Base-by-base conservation (phyloP, 2,888 invertebrate species). In the Rotaria sp. region DNA sequence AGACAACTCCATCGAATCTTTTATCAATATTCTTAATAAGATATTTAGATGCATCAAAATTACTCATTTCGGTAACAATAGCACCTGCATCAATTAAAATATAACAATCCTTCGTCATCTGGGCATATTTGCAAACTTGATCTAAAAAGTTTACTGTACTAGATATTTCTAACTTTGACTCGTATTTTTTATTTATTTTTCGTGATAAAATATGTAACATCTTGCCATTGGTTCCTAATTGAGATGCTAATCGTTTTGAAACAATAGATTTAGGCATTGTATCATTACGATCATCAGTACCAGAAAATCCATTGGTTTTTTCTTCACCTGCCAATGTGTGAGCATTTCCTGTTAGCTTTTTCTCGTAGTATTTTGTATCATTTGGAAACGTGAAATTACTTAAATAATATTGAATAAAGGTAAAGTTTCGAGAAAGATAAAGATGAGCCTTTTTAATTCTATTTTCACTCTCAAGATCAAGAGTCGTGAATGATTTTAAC, bases 381-480 rank as follows among this genome's bases (percentile, higher is more conserved):
- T 74, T 35, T 38, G 74, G 74, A 74, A 74, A 74, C 1, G 74
- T 74, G 38, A 74, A 74, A 74, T 38, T 35, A 74, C 38, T 74
- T 38, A 74, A 74, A 74, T 38, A 74, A 74, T 74, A 74, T 74
- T 74, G 24, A 74, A 74, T 74, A 74, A 74, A 74, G 10, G 18
- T 67, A 67, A 67, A 67, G 21, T 67, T 67, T 67, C 67, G n/a
- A 30, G 30, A 67, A 67, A 67, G 67, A 67, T 67, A 67, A 15
- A 67, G n/a, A 67, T 35, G 21, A 67, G 18, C 67, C 18, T n/a
- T 67, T 67, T 35, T 30, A 35, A 67, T 67, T 30, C 67, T 67
- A 30, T 67, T 30, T 18, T 67, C 67, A 67, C 18, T 30, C 18
- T 67, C 35, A 67, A 67, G 67, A 67, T 67, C 67, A 67, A 67